Evolutionary conservation across 1,140 invertebrate genomes (phyloP).

Genomic region (Elymnias hypermnestra): DNA sequence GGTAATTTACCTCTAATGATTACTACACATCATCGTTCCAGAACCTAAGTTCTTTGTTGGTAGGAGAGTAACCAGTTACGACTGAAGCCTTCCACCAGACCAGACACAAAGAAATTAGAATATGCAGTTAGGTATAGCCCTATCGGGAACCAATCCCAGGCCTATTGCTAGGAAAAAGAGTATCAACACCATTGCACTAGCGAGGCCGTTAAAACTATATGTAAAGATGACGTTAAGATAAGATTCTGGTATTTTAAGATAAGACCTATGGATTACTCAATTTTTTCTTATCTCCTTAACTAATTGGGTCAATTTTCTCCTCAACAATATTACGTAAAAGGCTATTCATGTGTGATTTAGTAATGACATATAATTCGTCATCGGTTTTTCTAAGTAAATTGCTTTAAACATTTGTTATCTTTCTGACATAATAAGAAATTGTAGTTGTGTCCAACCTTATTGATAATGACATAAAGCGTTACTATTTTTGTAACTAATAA

Average conservation of each 20-base stretch:
- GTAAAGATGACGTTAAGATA: not conserved
- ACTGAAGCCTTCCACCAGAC: too few species aligned
- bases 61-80: too few species aligned
- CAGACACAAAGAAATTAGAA: too few species aligned
- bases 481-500: too few species aligned
- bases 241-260: not conserved
- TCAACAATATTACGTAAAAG: constrained; percentile 1
- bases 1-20: too few species aligned
- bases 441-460: not conserved
- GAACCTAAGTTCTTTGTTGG: too few species aligned
- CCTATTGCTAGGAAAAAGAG: too few species aligned
- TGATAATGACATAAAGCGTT: too few species aligned
- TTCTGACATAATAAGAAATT: too few species aligned
- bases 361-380: constrained; percentile 1
- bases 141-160: too few species aligned
- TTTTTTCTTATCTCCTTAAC: not conserved
- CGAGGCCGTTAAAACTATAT: not conserved
- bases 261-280: not conserved
- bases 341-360: not conserved
- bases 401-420: not conserved
- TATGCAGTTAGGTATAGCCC: too few species aligned
- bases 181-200: not conserved
- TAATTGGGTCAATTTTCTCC: not conserved
- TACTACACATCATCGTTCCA: too few species aligned
- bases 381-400: not conserved